These are phyloP conservation scores for Drosophila yakuba DNA, from an alignment of 1,140 invertebrate genomes.

Conservation along the genomic window DNA sequence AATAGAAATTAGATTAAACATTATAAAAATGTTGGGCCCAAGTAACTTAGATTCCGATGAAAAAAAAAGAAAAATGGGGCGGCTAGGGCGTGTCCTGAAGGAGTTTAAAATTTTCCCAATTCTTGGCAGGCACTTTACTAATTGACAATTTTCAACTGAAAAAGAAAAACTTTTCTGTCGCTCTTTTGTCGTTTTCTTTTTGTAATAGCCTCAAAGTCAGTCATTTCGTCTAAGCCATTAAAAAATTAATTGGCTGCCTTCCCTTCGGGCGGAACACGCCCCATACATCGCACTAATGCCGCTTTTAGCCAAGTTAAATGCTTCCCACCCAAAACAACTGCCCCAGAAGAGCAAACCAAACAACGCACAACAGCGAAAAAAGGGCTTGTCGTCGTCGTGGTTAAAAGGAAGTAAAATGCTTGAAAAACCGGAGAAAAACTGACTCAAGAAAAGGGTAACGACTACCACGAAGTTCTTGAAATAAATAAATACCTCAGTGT, in stretches of 20 bases:
- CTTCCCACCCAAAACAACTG: constrained; percentile 52
- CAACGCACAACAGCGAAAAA: constrained; percentile 34
- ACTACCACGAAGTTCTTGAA: not conserved
- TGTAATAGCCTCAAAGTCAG: constrained; percentile 72
- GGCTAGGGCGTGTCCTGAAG: constrained; percentile 13
- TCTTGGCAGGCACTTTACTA: constrained; percentile 71
- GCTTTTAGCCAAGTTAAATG: constrained; percentile 72
- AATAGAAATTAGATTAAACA: constrained; percentile 76
- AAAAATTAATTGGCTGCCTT: constrained; percentile 79
- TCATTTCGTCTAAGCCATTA: constrained; percentile 80
- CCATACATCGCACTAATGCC: constrained; percentile 74
- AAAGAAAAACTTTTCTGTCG: constrained; percentile 44
- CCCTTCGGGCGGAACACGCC: constrained; percentile 59
- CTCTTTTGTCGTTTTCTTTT: constrained; percentile 38
- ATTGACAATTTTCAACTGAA: constrained; percentile 73
- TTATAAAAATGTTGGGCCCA: constrained; percentile 75
- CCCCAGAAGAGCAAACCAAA: constrained; percentile 39
- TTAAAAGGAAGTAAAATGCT: constrained; percentile 24
- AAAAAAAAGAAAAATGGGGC: not conserved
- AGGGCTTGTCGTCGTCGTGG: constrained; percentile 62
- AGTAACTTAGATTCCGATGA: constrained; percentile 58
- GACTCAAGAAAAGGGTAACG: constrained; percentile 2
- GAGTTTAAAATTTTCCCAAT: constrained; percentile 54
- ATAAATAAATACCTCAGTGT: not conserved
- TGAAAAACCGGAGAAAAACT: constrained; percentile 33